Percentiles rank a stretch among this genome's conserved stretches.
Conservation (phyloP, 2,113 vertebrate species). For the Phylloscopus trochilus region DNA sequence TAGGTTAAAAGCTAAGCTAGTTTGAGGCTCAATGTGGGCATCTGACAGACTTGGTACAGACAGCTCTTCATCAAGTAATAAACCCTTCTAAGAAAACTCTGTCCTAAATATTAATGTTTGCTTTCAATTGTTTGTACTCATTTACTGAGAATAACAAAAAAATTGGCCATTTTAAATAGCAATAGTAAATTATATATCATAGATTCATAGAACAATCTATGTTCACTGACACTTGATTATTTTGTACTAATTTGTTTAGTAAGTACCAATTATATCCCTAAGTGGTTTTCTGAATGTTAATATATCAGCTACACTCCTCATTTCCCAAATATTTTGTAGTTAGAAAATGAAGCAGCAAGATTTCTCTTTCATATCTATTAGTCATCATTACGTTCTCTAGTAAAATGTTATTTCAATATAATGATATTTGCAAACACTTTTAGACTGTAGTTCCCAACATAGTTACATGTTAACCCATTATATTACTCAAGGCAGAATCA, state of each 20-base stretch:
- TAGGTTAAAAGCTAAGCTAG: not conserved
- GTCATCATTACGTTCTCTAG: not conserved
- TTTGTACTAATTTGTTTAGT: slow-evolving; percentile 29
- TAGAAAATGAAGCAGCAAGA: slow-evolving; percentile 11
- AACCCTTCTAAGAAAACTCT: not conserved
- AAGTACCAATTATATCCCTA: slow-evolving; percentile 40
- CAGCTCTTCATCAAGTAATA: not conserved
- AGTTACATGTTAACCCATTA: not conserved
- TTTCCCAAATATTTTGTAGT: not conserved
- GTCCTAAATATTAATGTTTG: not conserved
- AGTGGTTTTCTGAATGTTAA: slow-evolving; percentile 13
- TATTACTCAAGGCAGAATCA: not conserved
- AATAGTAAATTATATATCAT: not conserved
- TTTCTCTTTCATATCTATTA: slow-evolving; percentile 2
- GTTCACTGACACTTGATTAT: slow-evolving; percentile 27
- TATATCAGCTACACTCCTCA: not conserved
- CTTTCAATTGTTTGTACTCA: not conserved
- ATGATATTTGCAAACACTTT: not conserved
- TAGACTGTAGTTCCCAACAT: not conserved
- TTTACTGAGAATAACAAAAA: slow-evolving; percentile 12
- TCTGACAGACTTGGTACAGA: not conserved
- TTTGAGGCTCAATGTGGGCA: rapidly evolving
- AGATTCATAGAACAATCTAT: not conserved
- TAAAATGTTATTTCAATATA: not conserved
- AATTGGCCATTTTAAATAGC: not conserved